Evolutionary conservation across 92 coral and sea anemone genomes (phyloP).

Genomic region (Heteractis magnifica): DNA sequence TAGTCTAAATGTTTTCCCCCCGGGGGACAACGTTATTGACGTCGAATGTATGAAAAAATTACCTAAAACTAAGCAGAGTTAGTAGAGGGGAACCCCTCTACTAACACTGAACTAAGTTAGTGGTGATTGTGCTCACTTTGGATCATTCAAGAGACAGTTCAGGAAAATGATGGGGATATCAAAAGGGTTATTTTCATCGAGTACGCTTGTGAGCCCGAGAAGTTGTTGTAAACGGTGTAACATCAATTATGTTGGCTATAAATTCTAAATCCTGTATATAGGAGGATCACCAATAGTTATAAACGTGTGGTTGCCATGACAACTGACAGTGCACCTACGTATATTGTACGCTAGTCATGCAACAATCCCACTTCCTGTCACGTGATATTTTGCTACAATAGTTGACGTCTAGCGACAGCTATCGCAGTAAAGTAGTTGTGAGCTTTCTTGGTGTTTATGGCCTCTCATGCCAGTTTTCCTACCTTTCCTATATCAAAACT

Average conservation of each 20-base stretch:
- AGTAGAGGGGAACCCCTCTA: too few relatives aligned
- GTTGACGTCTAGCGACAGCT: slow-evolving; percentile 46
- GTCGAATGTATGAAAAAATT: too few relatives aligned
- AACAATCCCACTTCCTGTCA: slow-evolving; percentile 67
- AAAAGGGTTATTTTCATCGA: background rate
- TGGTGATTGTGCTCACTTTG: too few relatives aligned
- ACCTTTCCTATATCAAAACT: background rate
- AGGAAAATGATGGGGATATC: too few relatives aligned
- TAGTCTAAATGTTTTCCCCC: too few relatives aligned
- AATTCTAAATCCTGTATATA: too few relatives aligned
- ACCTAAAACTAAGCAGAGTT: too few relatives aligned
- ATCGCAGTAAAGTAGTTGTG: slow-evolving; percentile 15
- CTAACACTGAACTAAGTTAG: too few relatives aligned
- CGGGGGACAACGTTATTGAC: too few relatives aligned
- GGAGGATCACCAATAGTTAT: too few relatives aligned
- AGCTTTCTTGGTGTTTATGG: slow-evolving; percentile 29
- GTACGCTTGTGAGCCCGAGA: background rate
- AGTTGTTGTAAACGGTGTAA: slow-evolving; percentile 1
- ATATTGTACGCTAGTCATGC: slow-evolving; percentile 6
- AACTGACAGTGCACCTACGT: slow-evolving; percentile 5
- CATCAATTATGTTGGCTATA: background rate
- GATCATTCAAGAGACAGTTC: too few relatives aligned
- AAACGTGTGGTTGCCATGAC: slow-evolving; percentile 8
- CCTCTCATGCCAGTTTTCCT: background rate
- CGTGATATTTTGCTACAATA: slow-evolving; percentile 70